These are phyloP conservation scores for Halocynthia roretzi DNA, from an alignment of 23 tunicate genomes.

Conservation along the genomic window DNA sequence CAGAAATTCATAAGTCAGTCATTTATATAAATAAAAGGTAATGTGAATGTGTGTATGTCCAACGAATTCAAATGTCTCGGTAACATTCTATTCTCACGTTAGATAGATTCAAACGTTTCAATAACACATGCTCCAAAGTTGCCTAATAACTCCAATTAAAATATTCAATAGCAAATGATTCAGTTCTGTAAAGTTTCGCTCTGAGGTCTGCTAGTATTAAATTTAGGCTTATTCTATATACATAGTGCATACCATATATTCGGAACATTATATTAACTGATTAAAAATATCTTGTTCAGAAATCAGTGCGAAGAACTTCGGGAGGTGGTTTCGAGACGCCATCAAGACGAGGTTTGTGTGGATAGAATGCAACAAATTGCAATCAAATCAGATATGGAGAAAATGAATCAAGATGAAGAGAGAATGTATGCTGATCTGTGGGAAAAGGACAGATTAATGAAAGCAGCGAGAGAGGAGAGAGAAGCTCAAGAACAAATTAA, in stretches of 20 bases:
- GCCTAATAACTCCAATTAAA: too few species aligned
- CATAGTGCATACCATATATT: too few species aligned
- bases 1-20: too few species aligned
- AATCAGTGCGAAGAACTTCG: slow-evolving; percentile 90
- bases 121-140: too few species aligned
- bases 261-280: not conserved
- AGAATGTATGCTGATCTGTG: slow-evolving; percentile 83
- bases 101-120: too few species aligned
- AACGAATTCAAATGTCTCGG: too few species aligned
- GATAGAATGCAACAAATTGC: slow-evolving; percentile 87
- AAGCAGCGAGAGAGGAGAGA: slow-evolving; percentile 86
- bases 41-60: too few species aligned
- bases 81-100: too few species aligned
- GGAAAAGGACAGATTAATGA: slow-evolving; percentile 92
- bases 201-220: not conserved
- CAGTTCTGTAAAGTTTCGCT: not conserved
- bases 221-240: not conserved
- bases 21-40: too few species aligned
- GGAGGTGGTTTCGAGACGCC: slow-evolving; percentile 66
- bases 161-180: too few species aligned
- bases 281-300: slow-evolving; percentile 23
- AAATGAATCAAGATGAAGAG: slow-evolving; percentile 74
- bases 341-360: slow-evolving; percentile 86
- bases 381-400: slow-evolving; percentile 67
- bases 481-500: slow-evolving; percentile 79